These are phyloP conservation scores for Calyptommatus sinebrachiatus DNA, from an alignment of 2,113 vertebrate species.

Conservation along the genomic window DNA sequence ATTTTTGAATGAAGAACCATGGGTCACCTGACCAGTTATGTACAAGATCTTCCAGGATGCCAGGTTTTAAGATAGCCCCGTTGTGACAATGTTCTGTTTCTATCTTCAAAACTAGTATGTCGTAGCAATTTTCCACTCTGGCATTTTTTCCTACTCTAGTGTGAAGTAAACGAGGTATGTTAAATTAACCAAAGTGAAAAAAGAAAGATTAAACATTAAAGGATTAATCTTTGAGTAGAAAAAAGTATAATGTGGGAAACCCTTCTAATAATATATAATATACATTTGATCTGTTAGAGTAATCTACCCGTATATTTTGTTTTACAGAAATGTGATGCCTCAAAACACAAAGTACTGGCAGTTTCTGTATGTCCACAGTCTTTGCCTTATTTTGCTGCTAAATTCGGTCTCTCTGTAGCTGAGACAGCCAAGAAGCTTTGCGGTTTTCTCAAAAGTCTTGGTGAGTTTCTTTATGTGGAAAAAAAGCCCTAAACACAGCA, in stretches of 20 bases:
- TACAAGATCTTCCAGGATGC: no score
- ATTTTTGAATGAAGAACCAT: no score
- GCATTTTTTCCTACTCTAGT: not conserved
- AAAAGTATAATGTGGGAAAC: not conserved
- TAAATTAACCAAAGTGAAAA: not conserved
- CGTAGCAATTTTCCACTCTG: not conserved
- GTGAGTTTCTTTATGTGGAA: conserved; percentile 68
- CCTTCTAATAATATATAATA: not conserved
- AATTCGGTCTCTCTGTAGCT: conserved; percentile 81
- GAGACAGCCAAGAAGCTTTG: conserved; percentile 88
- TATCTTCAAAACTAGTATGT: no score
- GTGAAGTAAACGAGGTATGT: no score
- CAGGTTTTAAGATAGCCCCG: no score
- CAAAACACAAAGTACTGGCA: conserved; percentile 79
- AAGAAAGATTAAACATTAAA: not conserved
- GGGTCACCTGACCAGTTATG: no score
- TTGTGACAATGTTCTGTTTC: no score
- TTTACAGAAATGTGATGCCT: conserved; percentile 77
- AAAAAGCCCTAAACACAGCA: not conserved
- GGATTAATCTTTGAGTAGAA: not conserved
- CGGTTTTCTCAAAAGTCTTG: conserved; percentile 89
- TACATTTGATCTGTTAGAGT: conserved; percentile 13
- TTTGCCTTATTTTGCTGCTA: conserved; percentile 90
- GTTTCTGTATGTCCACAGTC: conserved; percentile 80
- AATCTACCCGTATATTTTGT: not conserved